Evolutionary conservation across 2,888 invertebrate genomes (phyloP).

Genomic region (Ornithoptera alexandrae): DNA sequence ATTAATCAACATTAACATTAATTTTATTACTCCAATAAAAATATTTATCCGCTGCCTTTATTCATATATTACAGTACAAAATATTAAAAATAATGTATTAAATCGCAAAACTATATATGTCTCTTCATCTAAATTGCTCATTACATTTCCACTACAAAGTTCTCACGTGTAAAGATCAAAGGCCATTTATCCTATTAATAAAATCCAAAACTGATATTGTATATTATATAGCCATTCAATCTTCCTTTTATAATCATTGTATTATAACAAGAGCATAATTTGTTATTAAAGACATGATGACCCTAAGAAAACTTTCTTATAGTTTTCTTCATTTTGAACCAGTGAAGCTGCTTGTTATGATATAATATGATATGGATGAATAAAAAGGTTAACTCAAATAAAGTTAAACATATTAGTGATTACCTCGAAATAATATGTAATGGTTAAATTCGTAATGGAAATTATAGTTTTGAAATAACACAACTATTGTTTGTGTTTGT

Average conservation of each 20-base stretch:
- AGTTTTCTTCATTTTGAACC: background rate
- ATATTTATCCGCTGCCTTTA: background rate
- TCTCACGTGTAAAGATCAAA: no score
- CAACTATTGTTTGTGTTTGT: conserved; percentile 21
- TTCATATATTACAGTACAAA: background rate
- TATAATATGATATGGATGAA: background rate
- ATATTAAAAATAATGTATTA: background rate
- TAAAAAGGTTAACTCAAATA: background rate
- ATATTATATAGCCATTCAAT: no score
- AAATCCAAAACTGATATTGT: no score
- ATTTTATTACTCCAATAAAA: background rate
- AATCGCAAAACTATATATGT: no score
- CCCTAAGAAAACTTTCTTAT: background rate
- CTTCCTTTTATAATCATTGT: no score
- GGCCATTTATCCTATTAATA: no score
- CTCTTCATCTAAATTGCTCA: no score
- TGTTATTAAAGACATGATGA: background rate
- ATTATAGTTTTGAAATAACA: conserved; percentile 4
- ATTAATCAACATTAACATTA: background rate
- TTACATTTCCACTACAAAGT: no score
- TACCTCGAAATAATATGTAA: background rate
- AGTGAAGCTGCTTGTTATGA: background rate
- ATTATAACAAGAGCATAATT: background rate
- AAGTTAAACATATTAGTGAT: background rate
- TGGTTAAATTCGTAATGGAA: background rate